Percentiles rank a stretch among this genome's conserved stretches.
Conservation (phyloP, 2,113 vertebrate genomes). For the Marcusenius ussheri region DNA sequence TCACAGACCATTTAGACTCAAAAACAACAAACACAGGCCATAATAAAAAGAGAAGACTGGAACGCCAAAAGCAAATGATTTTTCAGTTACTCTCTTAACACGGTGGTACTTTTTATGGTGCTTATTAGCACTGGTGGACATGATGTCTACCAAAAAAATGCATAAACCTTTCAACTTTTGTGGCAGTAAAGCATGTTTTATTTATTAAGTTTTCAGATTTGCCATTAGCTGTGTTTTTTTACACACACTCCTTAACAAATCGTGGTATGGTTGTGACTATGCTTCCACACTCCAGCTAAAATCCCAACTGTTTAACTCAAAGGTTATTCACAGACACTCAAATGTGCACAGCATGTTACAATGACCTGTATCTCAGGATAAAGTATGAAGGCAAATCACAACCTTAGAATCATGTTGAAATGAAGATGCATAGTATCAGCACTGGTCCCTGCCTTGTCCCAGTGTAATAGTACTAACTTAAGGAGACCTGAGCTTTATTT, state of each 20-base stretch:
- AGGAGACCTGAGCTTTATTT: not conserved
- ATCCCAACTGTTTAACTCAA: not conserved
- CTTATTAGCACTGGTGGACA: not conserved
- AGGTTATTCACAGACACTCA: not conserved
- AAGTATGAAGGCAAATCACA: not conserved
- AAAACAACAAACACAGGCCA: not conserved
- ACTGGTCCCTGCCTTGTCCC: not conserved
- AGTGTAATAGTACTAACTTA: not conserved
- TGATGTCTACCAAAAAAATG: not conserved
- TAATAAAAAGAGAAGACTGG: not conserved
- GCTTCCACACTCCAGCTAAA: not conserved
- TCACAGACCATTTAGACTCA: not conserved
- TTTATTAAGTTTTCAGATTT: not conserved
- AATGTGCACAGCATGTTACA: not conserved
- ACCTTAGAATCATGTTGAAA: not conserved
- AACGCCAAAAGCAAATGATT: not conserved
- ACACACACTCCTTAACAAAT: not conserved
- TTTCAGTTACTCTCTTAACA: not conserved
- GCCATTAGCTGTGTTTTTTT: not conserved
- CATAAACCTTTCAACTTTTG: not conserved
- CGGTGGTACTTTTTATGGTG: not conserved
- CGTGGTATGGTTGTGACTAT: not conserved
- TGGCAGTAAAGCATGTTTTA: no score
- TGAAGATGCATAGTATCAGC: not conserved
- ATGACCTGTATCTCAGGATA: not conserved